Evolutionary conservation across 2,888 invertebrate genomes (phyloP), one percentile per base, ranked within the genome.

Genomic region (Hoplodrina ambigua): DNA sequence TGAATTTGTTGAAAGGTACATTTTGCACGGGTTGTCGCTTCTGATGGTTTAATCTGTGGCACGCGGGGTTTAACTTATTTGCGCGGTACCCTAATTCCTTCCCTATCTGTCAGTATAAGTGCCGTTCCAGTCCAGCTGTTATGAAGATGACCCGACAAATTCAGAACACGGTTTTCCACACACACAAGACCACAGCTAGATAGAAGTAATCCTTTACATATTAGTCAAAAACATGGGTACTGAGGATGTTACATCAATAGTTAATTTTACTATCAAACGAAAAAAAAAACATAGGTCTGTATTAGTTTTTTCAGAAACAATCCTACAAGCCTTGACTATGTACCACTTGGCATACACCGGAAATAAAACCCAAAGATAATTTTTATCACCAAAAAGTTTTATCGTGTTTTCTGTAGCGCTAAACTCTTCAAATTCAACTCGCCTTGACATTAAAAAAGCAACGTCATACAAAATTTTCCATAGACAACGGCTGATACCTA

Each of bases 401-500:
- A 71, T 65, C 49, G 37, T 55, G 20, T 55, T 33, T 37, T 74
- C 41, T 73, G 30, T 73, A 46, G 57, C 46, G 25, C 20, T 4
- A 20, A 33, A 46, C 37, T 46, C 11, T 20, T 52, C 10, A 5
- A 33, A 60, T 17, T 19, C 58, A 55, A 20, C 15, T n/a, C 53
- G 59, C 79, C 75, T 69, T 69, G 79, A 55, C 64, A 75, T 66
- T 69, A 56, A 69, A 58, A 65, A 53, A 30, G 54, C 13, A 49
- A 60, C 33, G 53, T 71, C 25, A 44, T 17, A 19, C 19, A 58
- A 78, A 81, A 72, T 33, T 70, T 80, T 78, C 78, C 78, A 67
- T 50, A 53, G 54, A 55, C 68, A 56, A 11, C 46, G 13, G 19
- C 13, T 33, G 19, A 52, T 52, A 55, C 55, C 69, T 70, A 69